Evolutionary conservation across 2,888 invertebrate genomes (phyloP), one percentile per base, ranked within the genome.

Genomic region (Pseudococcus jackbeardsleyi): DNA sequence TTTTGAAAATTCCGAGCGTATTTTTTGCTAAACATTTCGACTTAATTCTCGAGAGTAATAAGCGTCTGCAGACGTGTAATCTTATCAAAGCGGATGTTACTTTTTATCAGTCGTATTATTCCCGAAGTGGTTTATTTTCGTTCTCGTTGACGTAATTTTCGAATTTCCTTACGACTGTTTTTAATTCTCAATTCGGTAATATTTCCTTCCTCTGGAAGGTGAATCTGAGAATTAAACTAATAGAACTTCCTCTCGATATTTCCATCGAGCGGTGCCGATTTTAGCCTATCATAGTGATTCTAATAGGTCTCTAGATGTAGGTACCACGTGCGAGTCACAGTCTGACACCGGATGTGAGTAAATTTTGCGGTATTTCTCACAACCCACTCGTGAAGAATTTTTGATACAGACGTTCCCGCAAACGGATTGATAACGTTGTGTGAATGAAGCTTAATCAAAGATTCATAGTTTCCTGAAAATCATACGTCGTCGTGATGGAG

Each of bases 31-130:
- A 68, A 68, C 68, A 68, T n/a, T 54, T n/a, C 54, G 54, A 50
- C 6, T 50, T 17, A 72, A 72, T 33, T 68, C 11, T 68, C 26
- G 33, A 9, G n/a, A 64, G n/a, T 59, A 17, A 64, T 22, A 12
- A 1, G 9, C 64, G 22, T 22, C 22, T 64, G 22, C n/a, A 8
- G 54, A 54, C n/a, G 22, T 15, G 39, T 33, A 72, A 72, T 72
- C 72, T 72, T 72, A 72, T 72, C 72, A 33, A 72, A 72, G 17
- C 72, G 72, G 72, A 72, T 72, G 72, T 72, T 12, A 33, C 72
- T 0, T 72, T 72, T 72, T 72, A 72, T 72, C 72, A 33, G 72
- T 22, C 6, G n/a, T 54, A 54, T 54, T 54, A 54, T n/a, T 54
- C n/a, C 50, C n/a, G 15, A 54, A 17, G 54, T 54, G 64, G 64